Evolutionary conservation across 2,888 invertebrate genomes (phyloP), one percentile per base, ranked within the genome.

Genomic region (Drosophila acutilabella): DNA sequence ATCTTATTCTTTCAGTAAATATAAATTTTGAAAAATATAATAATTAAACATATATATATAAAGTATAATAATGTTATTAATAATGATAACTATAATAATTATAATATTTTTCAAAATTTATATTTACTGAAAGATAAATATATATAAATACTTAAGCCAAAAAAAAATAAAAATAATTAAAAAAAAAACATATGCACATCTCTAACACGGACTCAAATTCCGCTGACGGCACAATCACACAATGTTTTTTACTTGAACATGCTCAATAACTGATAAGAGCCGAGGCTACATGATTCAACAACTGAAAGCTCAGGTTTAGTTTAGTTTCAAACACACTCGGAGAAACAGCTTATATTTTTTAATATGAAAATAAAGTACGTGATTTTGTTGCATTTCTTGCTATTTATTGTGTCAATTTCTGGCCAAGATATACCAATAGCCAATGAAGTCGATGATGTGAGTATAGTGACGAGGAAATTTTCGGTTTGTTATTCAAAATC

Each of bases 281-380:
- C 13, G 7, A 26, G 8, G 16, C 10, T 18, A 36, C 36, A 45
- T 45, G 20, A 1, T 11, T 14, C 44, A 2, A 14, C 6, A 5
- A 8, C 20, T 10, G 2, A 18, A 5, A 4, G 2, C 48, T 30
- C 13, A 30, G 40, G 10, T 30, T 58, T 10, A 58, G 58, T 58
- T 36, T 26, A 13, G 1, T 53, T 42, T 4, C 16, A 33, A 40
- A 30, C 65, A 6, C 6, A 1, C n/a, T 16, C 26, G 20, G 30
- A 2, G 20, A 7, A 51, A 4, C 20, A 23, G 26, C 10, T 42
- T 23, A 4, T 38, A 36, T 11, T 11, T 11, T 11, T 16, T 20
- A 58, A 20, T 10, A 58, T 58, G 58, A 16, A 11, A 58, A 41
- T 38, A 5, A 41, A 50, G 5, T 14, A 11, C 40, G 48, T 18